These are phyloP conservation scores for Marronus borbonicus DNA, from an alignment of 2,888 invertebrate genomes.

Conservation along the genomic window DNA sequence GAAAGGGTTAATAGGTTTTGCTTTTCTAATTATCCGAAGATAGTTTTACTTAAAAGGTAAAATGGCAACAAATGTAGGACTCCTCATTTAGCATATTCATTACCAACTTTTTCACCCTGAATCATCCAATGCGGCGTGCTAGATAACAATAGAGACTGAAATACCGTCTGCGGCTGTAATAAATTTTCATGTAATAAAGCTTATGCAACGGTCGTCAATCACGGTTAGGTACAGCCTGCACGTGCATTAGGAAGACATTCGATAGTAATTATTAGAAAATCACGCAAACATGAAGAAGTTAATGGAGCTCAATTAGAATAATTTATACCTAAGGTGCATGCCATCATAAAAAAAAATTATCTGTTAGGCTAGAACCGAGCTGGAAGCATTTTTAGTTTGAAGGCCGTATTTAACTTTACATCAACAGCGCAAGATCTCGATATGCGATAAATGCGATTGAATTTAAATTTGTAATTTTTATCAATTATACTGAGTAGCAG, in stretches of 20 bases:
- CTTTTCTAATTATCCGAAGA: too few species aligned
- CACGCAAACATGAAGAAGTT: constrained; percentile 33
- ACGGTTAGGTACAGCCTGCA: background rate
- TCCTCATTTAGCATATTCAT: background rate
- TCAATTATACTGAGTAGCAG: background rate
- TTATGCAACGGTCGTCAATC: constrained; percentile 11
- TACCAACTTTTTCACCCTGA: background rate
- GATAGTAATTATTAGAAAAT: constrained; percentile 40
- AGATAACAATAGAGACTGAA: background rate
- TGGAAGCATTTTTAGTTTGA: background rate
- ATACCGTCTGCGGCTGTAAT: constrained; percentile 1
- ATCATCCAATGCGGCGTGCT: too few species aligned
- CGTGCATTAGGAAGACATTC: constrained; percentile 6
- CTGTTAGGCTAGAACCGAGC: background rate
- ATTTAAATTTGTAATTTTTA: background rate
- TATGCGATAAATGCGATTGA: too few species aligned
- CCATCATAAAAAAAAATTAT: constrained; percentile 16
- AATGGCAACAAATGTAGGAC: background rate
- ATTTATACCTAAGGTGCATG: constrained; percentile 35
- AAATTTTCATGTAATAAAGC: constrained; percentile 17
- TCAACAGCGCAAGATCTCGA: too few species aligned
- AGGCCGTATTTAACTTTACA: background rate
- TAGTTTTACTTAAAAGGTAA: too few species aligned
- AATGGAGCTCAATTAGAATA: constrained; percentile 36
- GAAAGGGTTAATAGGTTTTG: too few species aligned